Evolutionary conservation across 2,888 invertebrate genomes (phyloP).

Genomic region (Drosophila eohydei): DNA sequence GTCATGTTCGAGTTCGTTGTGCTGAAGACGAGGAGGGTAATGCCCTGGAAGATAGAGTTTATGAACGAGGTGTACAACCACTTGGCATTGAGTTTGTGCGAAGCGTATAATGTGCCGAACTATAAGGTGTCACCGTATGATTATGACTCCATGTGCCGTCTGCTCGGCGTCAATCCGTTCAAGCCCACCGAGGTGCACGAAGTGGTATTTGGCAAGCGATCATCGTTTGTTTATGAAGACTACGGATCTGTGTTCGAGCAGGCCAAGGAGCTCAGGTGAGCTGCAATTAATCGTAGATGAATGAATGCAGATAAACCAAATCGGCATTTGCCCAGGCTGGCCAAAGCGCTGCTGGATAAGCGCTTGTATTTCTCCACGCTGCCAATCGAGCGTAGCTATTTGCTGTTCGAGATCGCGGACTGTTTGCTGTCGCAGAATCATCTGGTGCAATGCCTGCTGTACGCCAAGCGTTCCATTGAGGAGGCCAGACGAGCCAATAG

Average conservation of each 20-base stretch:
- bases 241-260: slow-evolving; percentile 6
- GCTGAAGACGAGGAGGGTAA: slow-evolving; percentile 62
- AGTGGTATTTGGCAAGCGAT: slow-evolving; percentile 51
- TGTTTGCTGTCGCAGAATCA: slow-evolving; percentile 50
- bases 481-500: slow-evolving; percentile 74
- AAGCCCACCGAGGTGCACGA: slow-evolving; percentile 36
- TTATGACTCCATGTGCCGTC: slow-evolving; percentile 49
- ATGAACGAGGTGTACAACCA: slow-evolving; percentile 74
- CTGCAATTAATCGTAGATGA: not conserved
- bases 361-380: slow-evolving; percentile 60
- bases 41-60: slow-evolving; percentile 74
- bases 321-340: not conserved
- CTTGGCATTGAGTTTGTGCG: slow-evolving; percentile 61
- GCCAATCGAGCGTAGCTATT: slow-evolving; percentile 65
- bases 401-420: slow-evolving; percentile 68
- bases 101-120: slow-evolving; percentile 49
- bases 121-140: slow-evolving; percentile 53
- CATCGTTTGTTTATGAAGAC: slow-evolving; percentile 35
- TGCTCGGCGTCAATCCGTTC: slow-evolving; percentile 40
- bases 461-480: slow-evolving; percentile 41
- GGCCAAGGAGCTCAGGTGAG: slow-evolving; percentile 39
- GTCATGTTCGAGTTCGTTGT: slow-evolving; percentile 66
- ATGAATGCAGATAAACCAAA: not conserved
- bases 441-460: slow-evolving; percentile 44
- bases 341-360: slow-evolving; percentile 34